A percentile compares a stretch with the other conserved stretches of the same genome.
Conservation (phyloP, 2,113 vertebrate genomes). For the Microcebus murinus region DNA sequence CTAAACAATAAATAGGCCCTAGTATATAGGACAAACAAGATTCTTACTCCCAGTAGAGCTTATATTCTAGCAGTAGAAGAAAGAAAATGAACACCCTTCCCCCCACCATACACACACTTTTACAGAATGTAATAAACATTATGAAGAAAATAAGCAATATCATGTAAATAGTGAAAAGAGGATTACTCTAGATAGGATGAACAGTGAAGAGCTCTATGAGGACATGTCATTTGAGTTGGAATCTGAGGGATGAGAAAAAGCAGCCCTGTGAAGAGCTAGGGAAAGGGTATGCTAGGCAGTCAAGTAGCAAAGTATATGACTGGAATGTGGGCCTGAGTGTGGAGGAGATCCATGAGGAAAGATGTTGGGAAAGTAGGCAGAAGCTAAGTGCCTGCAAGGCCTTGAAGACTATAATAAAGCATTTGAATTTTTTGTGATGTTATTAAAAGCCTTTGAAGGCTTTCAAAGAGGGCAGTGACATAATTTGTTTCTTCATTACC, state of each 20-base stretch:
- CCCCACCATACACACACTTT: not conserved
- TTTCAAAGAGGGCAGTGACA: too few species aligned
- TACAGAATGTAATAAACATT: not conserved
- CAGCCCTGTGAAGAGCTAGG: not conserved
- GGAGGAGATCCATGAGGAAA: not conserved
- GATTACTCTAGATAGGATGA: not conserved
- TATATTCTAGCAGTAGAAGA: not conserved
- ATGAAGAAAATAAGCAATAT: not conserved
- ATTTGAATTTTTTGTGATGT: not conserved
- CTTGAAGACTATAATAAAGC: not conserved
- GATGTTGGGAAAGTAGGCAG: not conserved
- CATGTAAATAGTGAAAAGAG: not conserved
- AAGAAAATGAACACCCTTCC: not conserved
- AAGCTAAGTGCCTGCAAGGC: not conserved
- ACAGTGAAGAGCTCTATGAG: not conserved
- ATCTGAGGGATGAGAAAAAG: not conserved
- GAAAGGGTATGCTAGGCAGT: not conserved
- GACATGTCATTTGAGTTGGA: not conserved
- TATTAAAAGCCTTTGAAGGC: not conserved
- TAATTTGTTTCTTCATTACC: too few species aligned
- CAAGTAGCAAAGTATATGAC: not conserved
- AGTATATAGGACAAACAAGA: not conserved
- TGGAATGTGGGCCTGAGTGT: not conserved
- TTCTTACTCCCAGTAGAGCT: not conserved
- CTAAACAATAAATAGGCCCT: not conserved